A percentile compares a stretch with the other conserved stretches of the same genome.
Evolutionary conservation across 2,113 vertebrate species (phyloP).

Genomic region (Lepus europaeus): DNA sequence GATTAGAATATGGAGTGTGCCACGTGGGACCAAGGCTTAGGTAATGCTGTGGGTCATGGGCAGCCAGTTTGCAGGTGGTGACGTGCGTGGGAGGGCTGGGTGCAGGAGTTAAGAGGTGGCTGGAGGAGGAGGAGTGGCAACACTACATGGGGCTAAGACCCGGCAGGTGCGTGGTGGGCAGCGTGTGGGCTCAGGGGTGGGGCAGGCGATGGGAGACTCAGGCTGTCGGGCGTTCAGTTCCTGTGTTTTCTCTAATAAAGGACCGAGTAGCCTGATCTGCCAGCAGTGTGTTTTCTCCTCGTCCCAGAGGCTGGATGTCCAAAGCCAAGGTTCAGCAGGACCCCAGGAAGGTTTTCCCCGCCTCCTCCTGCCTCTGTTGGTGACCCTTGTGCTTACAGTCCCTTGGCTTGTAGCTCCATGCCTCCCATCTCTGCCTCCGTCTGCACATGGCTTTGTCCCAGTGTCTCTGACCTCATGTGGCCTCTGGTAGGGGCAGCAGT

Average conservation of each 20-base stretch:
- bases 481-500: neutral
- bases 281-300: accelerated
- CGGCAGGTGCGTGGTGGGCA: accelerated
- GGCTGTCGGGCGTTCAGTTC: accelerated
- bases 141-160: neutral
- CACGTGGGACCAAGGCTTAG: accelerated
- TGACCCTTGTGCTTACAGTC: accelerated
- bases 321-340: neutral
- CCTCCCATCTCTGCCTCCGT: accelerated
- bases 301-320: neutral
- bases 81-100: accelerated
- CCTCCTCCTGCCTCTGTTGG: neutral
- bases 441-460: accelerated
- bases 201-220: accelerated
- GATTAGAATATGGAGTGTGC: accelerated
- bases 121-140: too few relatives aligned
- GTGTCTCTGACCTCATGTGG: neutral
- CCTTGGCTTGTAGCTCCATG: neutral
- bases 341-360: neutral
- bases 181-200: accelerated
- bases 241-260: accelerated
- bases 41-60: accelerated
- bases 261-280: accelerated
- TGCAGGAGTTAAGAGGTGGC: neutral
- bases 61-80: neutral